These are phyloP conservation scores for Schizotus pectinicornis DNA, from an alignment of 2,888 invertebrate species.

Conservation along the genomic window DNA sequence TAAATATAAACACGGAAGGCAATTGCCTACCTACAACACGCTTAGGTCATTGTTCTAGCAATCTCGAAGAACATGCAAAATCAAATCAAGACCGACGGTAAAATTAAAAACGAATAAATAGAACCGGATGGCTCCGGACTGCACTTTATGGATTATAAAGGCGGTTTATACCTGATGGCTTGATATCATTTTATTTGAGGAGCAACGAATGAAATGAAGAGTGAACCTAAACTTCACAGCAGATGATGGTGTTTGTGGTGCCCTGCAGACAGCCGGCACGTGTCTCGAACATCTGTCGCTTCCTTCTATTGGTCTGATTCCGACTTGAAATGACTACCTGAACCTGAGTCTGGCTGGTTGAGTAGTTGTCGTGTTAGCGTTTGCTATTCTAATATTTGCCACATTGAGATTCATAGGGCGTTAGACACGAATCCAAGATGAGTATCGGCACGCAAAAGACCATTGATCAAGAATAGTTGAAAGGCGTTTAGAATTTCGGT, in stretches of 20 bases:
- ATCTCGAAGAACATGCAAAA: too few relatives aligned
- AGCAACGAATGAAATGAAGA: background rate
- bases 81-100: too few relatives aligned
- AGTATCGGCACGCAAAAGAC: too few relatives aligned
- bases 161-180: slow-evolving; percentile 1
- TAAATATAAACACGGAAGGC: too few relatives aligned
- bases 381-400: too few relatives aligned
- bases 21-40: too few relatives aligned
- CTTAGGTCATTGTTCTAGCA: too few relatives aligned
- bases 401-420: too few relatives aligned
- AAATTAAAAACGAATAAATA: background rate
- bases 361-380: too few relatives aligned
- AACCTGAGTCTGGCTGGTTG: background rate
- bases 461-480: too few relatives aligned
- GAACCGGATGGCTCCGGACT: background rate
- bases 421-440: too few relatives aligned
- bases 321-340: slow-evolving; percentile 3
- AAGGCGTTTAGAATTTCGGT: too few relatives aligned
- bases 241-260: slow-evolving; percentile 2
- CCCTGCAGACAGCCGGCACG: slow-evolving; percentile 20
- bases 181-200: background rate
- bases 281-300: slow-evolving; percentile 25
- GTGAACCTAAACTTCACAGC: slow-evolving; percentile 7
- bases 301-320: slow-evolving; percentile 1
- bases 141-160: background rate